Percentiles rank a stretch among this genome's conserved stretches.
Evolutionary conservation across 2,797 vertebrate species (phyloP).

Genomic region (Aphelocoma californica): DNA sequence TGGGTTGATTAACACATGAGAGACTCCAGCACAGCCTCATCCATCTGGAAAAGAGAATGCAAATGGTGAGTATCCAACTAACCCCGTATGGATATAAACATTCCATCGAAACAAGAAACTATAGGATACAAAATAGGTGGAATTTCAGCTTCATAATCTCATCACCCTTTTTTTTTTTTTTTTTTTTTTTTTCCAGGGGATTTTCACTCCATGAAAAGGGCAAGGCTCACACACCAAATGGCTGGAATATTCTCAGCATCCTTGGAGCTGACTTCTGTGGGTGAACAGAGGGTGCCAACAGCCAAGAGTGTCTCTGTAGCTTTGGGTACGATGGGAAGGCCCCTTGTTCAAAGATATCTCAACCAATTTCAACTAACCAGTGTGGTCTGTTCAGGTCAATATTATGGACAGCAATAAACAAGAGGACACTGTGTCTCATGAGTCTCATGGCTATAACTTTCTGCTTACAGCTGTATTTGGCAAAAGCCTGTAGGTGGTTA

Average conservation of each 20-base stretch:
- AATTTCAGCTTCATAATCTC: background rate
- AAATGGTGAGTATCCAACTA: background rate
- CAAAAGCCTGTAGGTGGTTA: slow-evolving; percentile 41
- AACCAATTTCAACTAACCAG: background rate
- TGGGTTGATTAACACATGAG: background rate
- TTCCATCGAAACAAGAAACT: background rate
- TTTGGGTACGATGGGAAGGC: background rate
- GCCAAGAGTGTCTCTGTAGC: background rate
- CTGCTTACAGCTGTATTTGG: slow-evolving; percentile 64
- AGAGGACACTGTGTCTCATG: slow-evolving; percentile 52
- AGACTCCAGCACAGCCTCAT: slow-evolving; percentile 2
- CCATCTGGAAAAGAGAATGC: background rate
- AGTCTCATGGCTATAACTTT: slow-evolving; percentile 65
- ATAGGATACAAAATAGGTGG: background rate
- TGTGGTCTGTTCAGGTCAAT: background rate
- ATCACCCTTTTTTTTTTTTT: background rate
- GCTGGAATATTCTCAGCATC: background rate
- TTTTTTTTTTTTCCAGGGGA: background rate
- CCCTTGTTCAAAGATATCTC: background rate
- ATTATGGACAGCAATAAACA: slow-evolving; percentile 45
- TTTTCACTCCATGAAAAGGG: background rate
- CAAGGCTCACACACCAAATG: background rate
- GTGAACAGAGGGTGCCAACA: background rate
- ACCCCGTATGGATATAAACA: background rate
- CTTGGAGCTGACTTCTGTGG: background rate